Conservation (phyloP, 2,888 invertebrate species). For the Erebia epiphron region DNA sequence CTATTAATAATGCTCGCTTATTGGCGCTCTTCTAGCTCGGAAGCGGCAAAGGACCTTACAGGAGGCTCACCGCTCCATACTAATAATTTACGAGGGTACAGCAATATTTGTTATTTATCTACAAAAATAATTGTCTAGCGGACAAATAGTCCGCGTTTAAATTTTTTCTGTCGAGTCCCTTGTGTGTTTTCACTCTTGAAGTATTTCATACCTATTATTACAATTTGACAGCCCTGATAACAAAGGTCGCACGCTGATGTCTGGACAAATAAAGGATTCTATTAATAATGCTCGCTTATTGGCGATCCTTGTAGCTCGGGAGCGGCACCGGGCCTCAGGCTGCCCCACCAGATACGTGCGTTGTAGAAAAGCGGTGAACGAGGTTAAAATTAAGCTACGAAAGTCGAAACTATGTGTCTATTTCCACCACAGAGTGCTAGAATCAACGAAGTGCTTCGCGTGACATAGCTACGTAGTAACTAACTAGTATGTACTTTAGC, state of each 20-base stretch:
- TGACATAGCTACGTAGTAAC: too few relatives aligned
- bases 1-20: conserved; percentile 46
- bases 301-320: conserved; percentile 38
- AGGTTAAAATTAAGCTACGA: too few relatives aligned
- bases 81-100: conserved; percentile 45
- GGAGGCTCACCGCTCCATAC: too few relatives aligned
- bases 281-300: conserved; percentile 46
- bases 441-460: too few relatives aligned
- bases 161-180: too few relatives aligned
- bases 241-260: conserved; percentile 37
- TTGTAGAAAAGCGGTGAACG: too few relatives aligned
- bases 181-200: too few relatives aligned
- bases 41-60: conserved; percentile 33
- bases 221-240: conserved; percentile 31
- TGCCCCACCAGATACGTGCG: too few relatives aligned
- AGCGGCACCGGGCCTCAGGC: conserved; percentile 34
- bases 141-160: too few relatives aligned
- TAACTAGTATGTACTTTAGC: too few relatives aligned
- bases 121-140: conserved; percentile 2
- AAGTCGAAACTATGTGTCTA: too few relatives aligned
- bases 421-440: too few relatives aligned
- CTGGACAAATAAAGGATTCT: conserved; percentile 43
- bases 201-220: background rate
- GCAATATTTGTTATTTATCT: conserved; percentile 51
- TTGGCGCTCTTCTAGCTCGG: conserved; percentile 40